phyloP scores from a whole-genome alignment of 2,113 vertebrate species.

The Barbus barbus region DNA sequence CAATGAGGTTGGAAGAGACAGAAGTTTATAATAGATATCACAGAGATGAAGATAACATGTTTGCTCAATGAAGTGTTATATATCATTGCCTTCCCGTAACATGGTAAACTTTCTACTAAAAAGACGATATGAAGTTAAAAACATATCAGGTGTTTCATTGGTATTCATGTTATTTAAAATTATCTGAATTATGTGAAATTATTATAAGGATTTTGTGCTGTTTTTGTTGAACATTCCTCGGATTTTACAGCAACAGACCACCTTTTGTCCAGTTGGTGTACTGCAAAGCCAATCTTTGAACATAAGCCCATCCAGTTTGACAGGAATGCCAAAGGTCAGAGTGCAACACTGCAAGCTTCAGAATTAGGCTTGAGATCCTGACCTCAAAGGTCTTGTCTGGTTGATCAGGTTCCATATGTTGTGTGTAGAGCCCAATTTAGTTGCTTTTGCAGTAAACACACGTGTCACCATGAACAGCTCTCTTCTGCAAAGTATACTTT shows the following conservation, averaged over 20 bases:
- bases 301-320: constrained; percentile 53
- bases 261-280: constrained; percentile 63
- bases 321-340: constrained; percentile 70
- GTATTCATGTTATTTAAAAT: not conserved
- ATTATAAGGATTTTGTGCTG: not conserved
- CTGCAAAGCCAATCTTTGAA: constrained; percentile 73
- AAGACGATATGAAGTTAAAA: not conserved
- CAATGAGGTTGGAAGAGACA: no score
- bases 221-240: constrained; percentile 27
- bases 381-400: constrained; percentile 64
- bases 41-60: no score
- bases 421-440: constrained; percentile 53
- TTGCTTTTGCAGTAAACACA: constrained; percentile 28
- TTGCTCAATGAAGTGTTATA: not conserved
- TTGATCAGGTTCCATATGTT: constrained; percentile 65
- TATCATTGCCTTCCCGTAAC: not conserved
- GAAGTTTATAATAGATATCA: no score
- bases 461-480: not conserved
- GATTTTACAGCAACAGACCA: constrained; percentile 46
- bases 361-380: constrained; percentile 73
- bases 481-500: not conserved
- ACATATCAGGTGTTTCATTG: not conserved
- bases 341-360: constrained; percentile 66
- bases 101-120: not conserved
- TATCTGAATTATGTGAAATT: not conserved